Percentiles rank a stretch among this genome's conserved stretches.
Evolutionary conservation across 2,888 invertebrate genomes (phyloP).

Genomic region (Eustalomyia histrio): DNA sequence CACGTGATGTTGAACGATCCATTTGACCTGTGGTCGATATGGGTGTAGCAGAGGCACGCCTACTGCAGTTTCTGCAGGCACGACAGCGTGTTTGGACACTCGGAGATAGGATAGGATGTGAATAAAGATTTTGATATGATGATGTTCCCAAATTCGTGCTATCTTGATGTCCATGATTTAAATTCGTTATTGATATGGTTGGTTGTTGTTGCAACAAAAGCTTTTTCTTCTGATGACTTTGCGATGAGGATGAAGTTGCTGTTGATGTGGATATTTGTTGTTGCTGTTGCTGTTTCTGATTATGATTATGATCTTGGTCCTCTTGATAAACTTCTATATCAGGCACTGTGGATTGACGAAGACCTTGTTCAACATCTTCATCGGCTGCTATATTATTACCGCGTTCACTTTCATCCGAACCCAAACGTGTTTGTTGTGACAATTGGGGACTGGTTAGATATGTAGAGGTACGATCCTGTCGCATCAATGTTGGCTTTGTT

Average conservation of each 20-base stretch:
- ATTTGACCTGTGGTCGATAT: slow-evolving; percentile 85
- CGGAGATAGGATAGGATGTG: slow-evolving; percentile 76
- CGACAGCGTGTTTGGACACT: slow-evolving; percentile 82
- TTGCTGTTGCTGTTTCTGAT: slow-evolving; percentile 61
- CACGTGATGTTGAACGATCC: slow-evolving; percentile 91
- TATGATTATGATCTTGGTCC: slow-evolving; percentile 70
- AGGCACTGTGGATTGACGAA: slow-evolving; percentile 77
- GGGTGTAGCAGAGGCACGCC: slow-evolving; percentile 90
- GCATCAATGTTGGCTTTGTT: slow-evolving; percentile 89
- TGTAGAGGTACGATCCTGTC: slow-evolving; percentile 91
- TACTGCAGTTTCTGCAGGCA: slow-evolving; percentile 85
- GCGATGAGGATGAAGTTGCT: slow-evolving; percentile 67
- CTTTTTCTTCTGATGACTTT: slow-evolving; percentile 53
- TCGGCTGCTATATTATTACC: slow-evolving; percentile 80
- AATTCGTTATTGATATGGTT: slow-evolving; percentile 80
- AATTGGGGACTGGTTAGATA: slow-evolving; percentile 85
- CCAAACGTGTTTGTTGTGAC: slow-evolving; percentile 86
- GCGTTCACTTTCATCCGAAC: slow-evolving; percentile 88
- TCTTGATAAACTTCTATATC: slow-evolving; percentile 80
- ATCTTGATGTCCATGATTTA: slow-evolving; percentile 69
- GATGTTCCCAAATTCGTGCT: slow-evolving; percentile 73
- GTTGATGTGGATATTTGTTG: slow-evolving; percentile 63
- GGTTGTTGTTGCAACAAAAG: slow-evolving; percentile 78
- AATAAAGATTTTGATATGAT: slow-evolving; percentile 82
- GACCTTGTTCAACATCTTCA: slow-evolving; percentile 79